Evolutionary conservation across 1,140 invertebrate genomes (phyloP).

Genomic region (Parapsyche elsis): DNA sequence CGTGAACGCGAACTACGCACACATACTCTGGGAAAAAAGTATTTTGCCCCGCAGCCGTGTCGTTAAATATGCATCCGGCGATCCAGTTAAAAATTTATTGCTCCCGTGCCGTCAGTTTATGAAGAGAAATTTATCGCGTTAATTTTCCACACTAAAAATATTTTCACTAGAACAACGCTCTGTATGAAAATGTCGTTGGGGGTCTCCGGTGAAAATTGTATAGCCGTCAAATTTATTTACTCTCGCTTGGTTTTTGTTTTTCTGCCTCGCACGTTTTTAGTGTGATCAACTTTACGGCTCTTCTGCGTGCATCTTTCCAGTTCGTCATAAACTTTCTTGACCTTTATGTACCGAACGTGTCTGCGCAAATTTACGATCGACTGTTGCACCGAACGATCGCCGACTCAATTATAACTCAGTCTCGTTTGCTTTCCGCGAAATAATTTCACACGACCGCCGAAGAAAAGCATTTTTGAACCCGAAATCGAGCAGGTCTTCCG

Average conservation of each 20-base stretch:
- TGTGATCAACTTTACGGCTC: too few relatives aligned
- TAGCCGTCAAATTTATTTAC: conserved; percentile 31
- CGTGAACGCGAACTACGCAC: background rate
- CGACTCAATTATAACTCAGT: too few relatives aligned
- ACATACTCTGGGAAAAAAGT: background rate
- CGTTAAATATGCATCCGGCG: conserved; percentile 54
- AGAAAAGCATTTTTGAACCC: background rate
- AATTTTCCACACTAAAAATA: conserved; percentile 55
- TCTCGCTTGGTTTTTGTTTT: background rate
- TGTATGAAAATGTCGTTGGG: conserved; percentile 44
- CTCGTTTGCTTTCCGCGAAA: too few relatives aligned
- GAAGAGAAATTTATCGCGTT: conserved; percentile 56
- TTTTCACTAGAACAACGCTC: conserved; percentile 46
- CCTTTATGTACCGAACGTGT: too few relatives aligned
- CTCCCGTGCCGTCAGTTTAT: conserved; percentile 55
- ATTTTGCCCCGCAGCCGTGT: conserved; percentile 28
- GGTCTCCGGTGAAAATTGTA: conserved; percentile 34
- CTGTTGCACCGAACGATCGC: too few relatives aligned
- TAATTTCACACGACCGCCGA: too few relatives aligned
- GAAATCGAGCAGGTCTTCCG: background rate
- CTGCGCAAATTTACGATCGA: too few relatives aligned
- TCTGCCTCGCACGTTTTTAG: background rate
- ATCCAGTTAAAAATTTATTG: conserved; percentile 56
- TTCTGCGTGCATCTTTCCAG: too few relatives aligned
- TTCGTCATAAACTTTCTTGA: too few relatives aligned